Evolutionary conservation across 2,113 vertebrate genomes (phyloP), one percentile per base, ranked within the genome.

Genomic region (Protobothrops mucrosquamatus): DNA sequence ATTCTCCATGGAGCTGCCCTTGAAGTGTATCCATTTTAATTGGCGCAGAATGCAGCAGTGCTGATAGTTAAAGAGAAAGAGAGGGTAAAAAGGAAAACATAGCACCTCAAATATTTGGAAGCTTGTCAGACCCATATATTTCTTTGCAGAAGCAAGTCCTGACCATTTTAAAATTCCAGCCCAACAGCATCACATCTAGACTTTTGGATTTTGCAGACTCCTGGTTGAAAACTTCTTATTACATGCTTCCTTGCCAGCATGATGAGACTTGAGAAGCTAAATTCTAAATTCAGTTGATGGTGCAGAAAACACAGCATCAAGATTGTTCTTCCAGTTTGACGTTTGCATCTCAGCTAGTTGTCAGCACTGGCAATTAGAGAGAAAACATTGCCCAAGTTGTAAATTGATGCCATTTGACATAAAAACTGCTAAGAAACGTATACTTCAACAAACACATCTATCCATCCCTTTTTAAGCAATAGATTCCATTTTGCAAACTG

Each of bases 391-490:
- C 89, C 94, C 92, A 87, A 29, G 89, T 95, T 94, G 87, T 94
- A 95, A 96, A 22, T 93, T 93, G 95, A 95, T 92, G 94, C 94
- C 18, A 92, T 90, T 94, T 95, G 94, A 96, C 92, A 93, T 93
- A 94, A 55, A 95, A 94, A 92, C 88, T 93, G 81, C 11, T 89
- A 34, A 92, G 64, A 95, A 93, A 91, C 59, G 39, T 10, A 59
- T 87, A 89, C 14, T 57, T 81, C 93, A 59, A 81, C 20, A 93
- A 94, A 95, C 85, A 69, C 85, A 55, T 90, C 88, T 48, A 23
- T 81, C 55, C 55, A 15, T 88, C 26, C 52, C 91, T 88, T 89
- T 94, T 51, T 51, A 24, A 86, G 61, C 23, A 69, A 14, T 29
- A 87, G 85, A 24, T 87, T 48, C 46, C 46, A 87, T 26, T 51